A percentile compares a stretch with the other conserved stretches of the same genome.
phyloP scores from a whole-genome alignment of 2,113 vertebrate species.

The Narcine bancroftii region DNA sequence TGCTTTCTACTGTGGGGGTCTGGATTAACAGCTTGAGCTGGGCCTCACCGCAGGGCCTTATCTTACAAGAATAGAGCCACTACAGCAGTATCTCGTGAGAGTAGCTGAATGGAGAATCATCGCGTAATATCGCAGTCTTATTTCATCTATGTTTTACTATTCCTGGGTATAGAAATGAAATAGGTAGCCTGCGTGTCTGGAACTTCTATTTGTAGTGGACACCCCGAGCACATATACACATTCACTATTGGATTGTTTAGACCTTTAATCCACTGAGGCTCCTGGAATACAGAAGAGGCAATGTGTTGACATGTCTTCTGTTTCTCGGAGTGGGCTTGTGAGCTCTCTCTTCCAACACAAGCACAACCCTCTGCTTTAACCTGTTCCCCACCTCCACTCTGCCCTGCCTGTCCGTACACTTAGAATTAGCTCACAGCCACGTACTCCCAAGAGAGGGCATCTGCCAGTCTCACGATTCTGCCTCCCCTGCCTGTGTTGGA shows the following conservation, averaged over 20 bases:
- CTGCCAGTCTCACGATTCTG: not conserved
- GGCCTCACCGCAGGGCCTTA: too few relatives aligned
- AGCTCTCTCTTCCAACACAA: not conserved
- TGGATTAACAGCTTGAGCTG: too few relatives aligned
- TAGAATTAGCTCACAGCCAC: not conserved
- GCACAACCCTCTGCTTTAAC: not conserved
- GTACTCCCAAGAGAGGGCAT: not conserved
- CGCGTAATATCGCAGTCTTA: not conserved
- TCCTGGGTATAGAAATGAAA: not conserved
- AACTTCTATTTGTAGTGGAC: not conserved
- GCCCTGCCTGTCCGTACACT: not conserved
- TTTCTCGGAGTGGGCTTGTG: not conserved
- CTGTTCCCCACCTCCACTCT: not conserved
- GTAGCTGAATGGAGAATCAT: not conserved
- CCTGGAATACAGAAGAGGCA: not conserved
- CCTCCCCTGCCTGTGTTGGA: not conserved
- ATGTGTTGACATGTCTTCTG: not conserved
- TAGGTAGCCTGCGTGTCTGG: not conserved
- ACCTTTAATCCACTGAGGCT: not conserved
- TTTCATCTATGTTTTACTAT: not conserved
- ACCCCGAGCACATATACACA: not conserved
- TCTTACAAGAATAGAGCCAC: too few relatives aligned
- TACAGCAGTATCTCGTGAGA: not conserved
- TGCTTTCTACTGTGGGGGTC: too few relatives aligned
- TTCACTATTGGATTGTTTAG: not conserved